phyloP scores from a whole-genome alignment of 1,140 invertebrate species.

The Augochlora pura region DNA sequence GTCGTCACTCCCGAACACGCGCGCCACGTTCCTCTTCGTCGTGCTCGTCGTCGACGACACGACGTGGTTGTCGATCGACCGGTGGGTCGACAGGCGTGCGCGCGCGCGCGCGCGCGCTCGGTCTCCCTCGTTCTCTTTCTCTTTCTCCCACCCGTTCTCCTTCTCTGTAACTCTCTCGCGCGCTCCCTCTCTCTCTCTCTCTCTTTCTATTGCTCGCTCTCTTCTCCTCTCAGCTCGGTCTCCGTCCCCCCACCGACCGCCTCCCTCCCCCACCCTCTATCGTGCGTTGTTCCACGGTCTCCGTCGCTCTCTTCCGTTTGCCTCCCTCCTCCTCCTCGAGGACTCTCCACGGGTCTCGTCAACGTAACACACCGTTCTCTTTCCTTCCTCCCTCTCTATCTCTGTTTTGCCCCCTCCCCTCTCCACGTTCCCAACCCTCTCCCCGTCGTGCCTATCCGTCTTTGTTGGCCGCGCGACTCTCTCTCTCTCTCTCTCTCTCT shows the following conservation, averaged over 20 bases:
- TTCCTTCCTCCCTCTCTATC: no score
- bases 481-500: no score
- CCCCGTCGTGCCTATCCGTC: no score
- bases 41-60: slow-evolving; percentile 18
- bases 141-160: slow-evolving; percentile 2
- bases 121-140: slow-evolving; percentile 27
- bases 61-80: slow-evolving; percentile 61
- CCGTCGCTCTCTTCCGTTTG: not conserved
- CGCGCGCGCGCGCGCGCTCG: slow-evolving; percentile 37
- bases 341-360: slow-evolving; percentile 37
- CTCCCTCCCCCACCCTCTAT: not conserved
- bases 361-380: slow-evolving; percentile 43
- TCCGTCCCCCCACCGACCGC: no score
- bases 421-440: no score
- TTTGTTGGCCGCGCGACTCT: no score
- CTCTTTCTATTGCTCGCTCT: not conserved
- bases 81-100: slow-evolving; percentile 53
- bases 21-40: slow-evolving; percentile 20
- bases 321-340: not conserved
- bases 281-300: slow-evolving; percentile 4
- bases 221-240: not conserved
- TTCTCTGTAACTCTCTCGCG: no score
- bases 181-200: not conserved
- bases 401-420: no score
- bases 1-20: slow-evolving; percentile 7